A percentile compares a stretch with the other conserved stretches of the same genome.
Conservation (phyloP, 2,888 invertebrate species). For the Parnassius smintheus region DNA sequence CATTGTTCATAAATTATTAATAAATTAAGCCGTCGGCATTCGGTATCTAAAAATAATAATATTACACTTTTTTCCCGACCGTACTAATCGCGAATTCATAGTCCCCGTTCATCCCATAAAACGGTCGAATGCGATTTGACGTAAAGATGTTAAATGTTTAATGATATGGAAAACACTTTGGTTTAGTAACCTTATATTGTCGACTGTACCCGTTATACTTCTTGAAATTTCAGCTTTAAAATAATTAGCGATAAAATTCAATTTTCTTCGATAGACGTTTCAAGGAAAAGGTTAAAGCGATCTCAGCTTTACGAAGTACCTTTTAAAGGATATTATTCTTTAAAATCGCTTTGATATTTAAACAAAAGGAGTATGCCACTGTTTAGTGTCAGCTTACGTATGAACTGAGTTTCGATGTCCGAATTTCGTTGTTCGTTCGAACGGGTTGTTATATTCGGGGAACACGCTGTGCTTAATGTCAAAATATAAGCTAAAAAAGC, state of each 20-base stretch:
- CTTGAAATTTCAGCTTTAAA: constrained; percentile 40
- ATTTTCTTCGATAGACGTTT: constrained; percentile 21
- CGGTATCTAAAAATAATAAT: no score
- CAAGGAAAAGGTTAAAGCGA: constrained; percentile 15
- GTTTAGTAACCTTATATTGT: constrained; percentile 67
- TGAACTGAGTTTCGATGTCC: constrained; percentile 66
- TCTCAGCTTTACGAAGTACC: constrained; percentile 27
- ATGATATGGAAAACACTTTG: constrained; percentile 71
- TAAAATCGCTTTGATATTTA: constrained; percentile 39
- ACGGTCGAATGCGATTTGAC: constrained; percentile 60
- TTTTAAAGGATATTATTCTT: constrained; percentile 3
- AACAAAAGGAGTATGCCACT: constrained; percentile 61
- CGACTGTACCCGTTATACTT: constrained; percentile 33
- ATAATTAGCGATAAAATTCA: constrained; percentile 1
- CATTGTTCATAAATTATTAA: no score
- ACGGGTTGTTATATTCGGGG: constrained; percentile 53
- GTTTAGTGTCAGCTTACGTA: constrained; percentile 72
- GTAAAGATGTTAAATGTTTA: constrained; percentile 68
- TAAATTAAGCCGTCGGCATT: no score
- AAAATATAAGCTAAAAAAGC: constrained; percentile 31
- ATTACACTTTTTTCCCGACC: constrained; percentile 12
- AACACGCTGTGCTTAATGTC: constrained; percentile 37
- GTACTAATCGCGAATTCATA: constrained; percentile 38
- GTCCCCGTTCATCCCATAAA: constrained; percentile 48
- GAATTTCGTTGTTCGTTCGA: constrained; percentile 56